phyloP scores from a whole-genome alignment of 2,888 invertebrate species.

The Tenthredo mesomela region DNA sequence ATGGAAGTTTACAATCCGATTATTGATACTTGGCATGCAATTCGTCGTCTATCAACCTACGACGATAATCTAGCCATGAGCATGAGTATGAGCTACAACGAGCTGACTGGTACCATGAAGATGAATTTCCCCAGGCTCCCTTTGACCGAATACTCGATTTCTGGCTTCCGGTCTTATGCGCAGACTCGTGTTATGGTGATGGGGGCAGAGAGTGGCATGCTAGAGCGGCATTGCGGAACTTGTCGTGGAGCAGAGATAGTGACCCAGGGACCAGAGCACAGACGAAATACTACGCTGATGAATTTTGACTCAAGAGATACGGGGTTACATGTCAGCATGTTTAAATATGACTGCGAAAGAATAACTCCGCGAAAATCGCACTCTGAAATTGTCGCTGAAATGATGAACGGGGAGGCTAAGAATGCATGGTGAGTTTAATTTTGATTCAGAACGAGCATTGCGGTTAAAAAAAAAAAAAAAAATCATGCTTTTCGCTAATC shows the following conservation, averaged over 20 bases:
- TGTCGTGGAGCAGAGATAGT: slow-evolving; percentile 70
- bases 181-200: slow-evolving; percentile 72
- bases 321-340: slow-evolving; percentile 64
- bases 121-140: slow-evolving; percentile 69
- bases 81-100: slow-evolving; percentile 66
- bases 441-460: not conserved
- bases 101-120: slow-evolving; percentile 67
- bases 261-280: slow-evolving; percentile 66
- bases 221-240: slow-evolving; percentile 70
- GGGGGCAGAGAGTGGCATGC: slow-evolving; percentile 66
- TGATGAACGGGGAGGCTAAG: slow-evolving; percentile 56
- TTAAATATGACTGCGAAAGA: slow-evolving; percentile 70
- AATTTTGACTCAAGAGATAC: slow-evolving; percentile 64
- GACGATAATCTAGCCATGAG: slow-evolving; percentile 71
- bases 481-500: not conserved
- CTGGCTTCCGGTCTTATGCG: slow-evolving; percentile 70
- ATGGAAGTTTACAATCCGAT: slow-evolving; percentile 78
- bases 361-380: slow-evolving; percentile 55
- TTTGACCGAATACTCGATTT: slow-evolving; percentile 62
- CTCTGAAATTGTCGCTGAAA: slow-evolving; percentile 56
- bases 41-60: slow-evolving; percentile 68
- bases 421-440: slow-evolving; percentile 60
- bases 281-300: slow-evolving; percentile 40
- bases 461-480: not conserved
- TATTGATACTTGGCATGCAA: slow-evolving; percentile 76